Evolutionary conservation across 2,113 vertebrate species (phyloP).

Genomic region (Mirza zaza): DNA sequence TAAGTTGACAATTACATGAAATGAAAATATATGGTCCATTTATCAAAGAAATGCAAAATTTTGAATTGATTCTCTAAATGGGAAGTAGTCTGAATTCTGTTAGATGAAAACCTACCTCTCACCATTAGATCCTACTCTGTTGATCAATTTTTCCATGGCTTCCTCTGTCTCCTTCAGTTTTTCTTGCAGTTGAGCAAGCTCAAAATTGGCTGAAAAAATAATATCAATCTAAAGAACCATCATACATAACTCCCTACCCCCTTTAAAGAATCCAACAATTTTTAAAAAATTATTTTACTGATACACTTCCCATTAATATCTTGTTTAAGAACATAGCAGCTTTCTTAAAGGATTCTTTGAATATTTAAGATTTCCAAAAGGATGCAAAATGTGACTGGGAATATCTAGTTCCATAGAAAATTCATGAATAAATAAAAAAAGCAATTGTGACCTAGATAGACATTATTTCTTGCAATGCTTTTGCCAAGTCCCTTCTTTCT

Average conservation of each 20-base stretch:
- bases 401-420: neutral
- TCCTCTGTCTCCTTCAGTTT: slow-evolving; percentile 94
- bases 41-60: slow-evolving; percentile 36
- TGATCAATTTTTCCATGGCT: slow-evolving; percentile 96
- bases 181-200: slow-evolving; percentile 95
- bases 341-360: slow-evolving; percentile 16
- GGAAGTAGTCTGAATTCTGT: neutral
- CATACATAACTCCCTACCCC: neutral
- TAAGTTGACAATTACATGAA: slow-evolving; percentile 1
- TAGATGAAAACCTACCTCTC: slow-evolving; percentile 86
- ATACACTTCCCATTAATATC: slow-evolving; percentile 2
- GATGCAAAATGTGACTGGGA: neutral
- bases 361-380: slow-evolving; percentile 43
- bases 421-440: slow-evolving; percentile 7
- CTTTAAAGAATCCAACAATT: neutral
- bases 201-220: slow-evolving; percentile 91
- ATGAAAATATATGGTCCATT: slow-evolving; percentile 8
- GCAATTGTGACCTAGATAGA: neutral
- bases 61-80: slow-evolving; percentile 1
- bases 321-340: neutral
- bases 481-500: neutral
- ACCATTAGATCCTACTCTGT: slow-evolving; percentile 86
- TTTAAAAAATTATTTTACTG: slow-evolving; percentile 6
- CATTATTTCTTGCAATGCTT: neutral
- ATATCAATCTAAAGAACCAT: slow-evolving; percentile 45